Conservation (phyloP, 2,113 vertebrate genomes). For the Struthio camelus region DNA sequence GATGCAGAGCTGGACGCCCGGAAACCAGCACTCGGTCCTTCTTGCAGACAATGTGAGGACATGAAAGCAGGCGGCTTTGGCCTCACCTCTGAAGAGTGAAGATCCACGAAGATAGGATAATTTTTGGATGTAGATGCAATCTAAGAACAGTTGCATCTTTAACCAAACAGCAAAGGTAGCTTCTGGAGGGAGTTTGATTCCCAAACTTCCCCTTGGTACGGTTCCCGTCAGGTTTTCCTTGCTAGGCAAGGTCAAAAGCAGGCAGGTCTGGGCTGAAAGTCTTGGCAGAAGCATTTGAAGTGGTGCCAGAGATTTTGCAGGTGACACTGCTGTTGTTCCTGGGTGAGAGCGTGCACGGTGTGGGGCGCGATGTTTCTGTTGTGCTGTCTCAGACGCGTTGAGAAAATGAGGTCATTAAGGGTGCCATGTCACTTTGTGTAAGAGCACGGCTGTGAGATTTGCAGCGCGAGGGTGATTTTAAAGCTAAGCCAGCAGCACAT, state of each 20-base stretch:
- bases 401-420: not conserved
- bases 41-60: rapidly evolving
- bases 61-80: not conserved
- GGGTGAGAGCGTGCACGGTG: not conserved
- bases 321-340: not conserved
- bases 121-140: not conserved
- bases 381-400: not conserved
- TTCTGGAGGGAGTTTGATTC: not conserved
- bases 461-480: not conserved
- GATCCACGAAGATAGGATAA: not conserved
- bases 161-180: not conserved
- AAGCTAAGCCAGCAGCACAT: not conserved
- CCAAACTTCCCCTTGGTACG: not conserved
- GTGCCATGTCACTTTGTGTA: not conserved
- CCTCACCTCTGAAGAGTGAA: not conserved
- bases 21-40: not conserved
- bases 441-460: not conserved
- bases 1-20: not conserved
- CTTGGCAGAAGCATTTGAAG: not conserved
- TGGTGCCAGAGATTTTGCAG: not conserved
- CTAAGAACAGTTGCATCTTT: not conserved
- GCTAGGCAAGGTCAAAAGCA: not conserved
- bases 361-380: not conserved
- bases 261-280: not conserved
- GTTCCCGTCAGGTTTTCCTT: not conserved